Evolutionary conservation across 2,113 vertebrate genomes (phyloP).

Genomic region (Scophthalmus maximus): DNA sequence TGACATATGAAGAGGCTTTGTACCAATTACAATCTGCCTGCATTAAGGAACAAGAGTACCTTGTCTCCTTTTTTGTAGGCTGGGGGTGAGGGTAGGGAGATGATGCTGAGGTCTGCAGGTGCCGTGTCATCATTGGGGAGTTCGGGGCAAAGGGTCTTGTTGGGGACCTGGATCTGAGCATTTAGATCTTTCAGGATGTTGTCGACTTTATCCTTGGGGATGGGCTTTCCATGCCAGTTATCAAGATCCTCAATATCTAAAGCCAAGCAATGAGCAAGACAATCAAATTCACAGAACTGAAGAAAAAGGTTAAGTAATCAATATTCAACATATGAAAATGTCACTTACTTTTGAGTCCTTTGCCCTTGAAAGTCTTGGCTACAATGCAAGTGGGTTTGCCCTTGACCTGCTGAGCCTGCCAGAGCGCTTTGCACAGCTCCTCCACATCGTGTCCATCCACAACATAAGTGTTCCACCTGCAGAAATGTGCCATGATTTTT

Average conservation of each 20-base stretch:
- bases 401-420: conserved; percentile 85
- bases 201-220: conserved; percentile 85
- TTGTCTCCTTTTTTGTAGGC: conserved; percentile 84
- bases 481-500: conserved; percentile 5
- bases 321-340: not conserved
- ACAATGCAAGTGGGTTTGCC: conserved; percentile 88
- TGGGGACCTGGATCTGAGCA: conserved; percentile 83
- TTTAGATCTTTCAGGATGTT: conserved; percentile 81
- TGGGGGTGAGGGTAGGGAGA: conserved; percentile 80
- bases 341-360: conserved; percentile 85
- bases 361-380: conserved; percentile 90
- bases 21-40: no score
- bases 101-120: conserved; percentile 63
- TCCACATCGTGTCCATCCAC: conserved; percentile 89
- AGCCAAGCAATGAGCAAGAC: not conserved
- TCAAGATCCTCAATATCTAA: conserved; percentile 87
- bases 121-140: conserved; percentile 81
- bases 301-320: not conserved
- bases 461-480: conserved; percentile 89
- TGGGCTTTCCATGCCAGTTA: conserved; percentile 89
- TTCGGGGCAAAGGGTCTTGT: conserved; percentile 75
- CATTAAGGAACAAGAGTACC: conserved; percentile 70
- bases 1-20: no score
- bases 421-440: conserved; percentile 86
- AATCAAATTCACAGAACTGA: not conserved